Evolutionary conservation across 2,888 invertebrate species (phyloP), one percentile per base, ranked within the genome.

Genomic region (Leucozona laternaria): DNA sequence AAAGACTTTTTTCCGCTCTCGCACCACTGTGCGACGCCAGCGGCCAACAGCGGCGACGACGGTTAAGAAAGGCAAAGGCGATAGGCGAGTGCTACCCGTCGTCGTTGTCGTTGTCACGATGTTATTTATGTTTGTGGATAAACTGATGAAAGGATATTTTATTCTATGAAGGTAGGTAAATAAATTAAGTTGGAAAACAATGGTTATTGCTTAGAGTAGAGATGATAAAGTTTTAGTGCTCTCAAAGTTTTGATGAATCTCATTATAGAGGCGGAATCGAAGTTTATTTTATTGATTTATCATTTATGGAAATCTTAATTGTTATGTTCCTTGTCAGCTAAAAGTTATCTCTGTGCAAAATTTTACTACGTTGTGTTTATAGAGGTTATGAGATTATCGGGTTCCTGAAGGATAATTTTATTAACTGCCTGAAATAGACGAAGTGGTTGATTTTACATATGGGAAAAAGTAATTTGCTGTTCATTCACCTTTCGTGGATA

Each of bases 141-240:
- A 62, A 2, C n/a, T 43, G 64, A 17, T 45, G 64, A 45, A 64
- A 28, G 45, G 60, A 40, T 64, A 31, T 40, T 40, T 22, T 40
- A 15, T 53, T 53, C n/a, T 28, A 1, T 31, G 31, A 8, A 31
- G 31, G 31, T 53, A 6, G 13, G 10, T 15, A 43, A 22, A 40
- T 40, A 60, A 40, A 64, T 64, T 25, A 43, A 64, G 43, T 64
- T 45, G 2, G 28, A 45, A 64, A 45, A 64, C 64, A 64, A 64
- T 43, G 8, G 60, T 60, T 40, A 40, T 60, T 22, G 60, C 25
- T 40, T 17, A 10, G 10, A 28, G 64, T 17, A 20, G 10, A 28
- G 64, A 43, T 45, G 28, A 62, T 43, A 64, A 64, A 64, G 45
- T 64, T 64, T 64, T 17, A 45, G 45, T 64, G 64, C n/a, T 31